Evolutionary conservation across 2,113 vertebrate genomes (phyloP).

Genomic region (Mus spicilegus): DNA sequence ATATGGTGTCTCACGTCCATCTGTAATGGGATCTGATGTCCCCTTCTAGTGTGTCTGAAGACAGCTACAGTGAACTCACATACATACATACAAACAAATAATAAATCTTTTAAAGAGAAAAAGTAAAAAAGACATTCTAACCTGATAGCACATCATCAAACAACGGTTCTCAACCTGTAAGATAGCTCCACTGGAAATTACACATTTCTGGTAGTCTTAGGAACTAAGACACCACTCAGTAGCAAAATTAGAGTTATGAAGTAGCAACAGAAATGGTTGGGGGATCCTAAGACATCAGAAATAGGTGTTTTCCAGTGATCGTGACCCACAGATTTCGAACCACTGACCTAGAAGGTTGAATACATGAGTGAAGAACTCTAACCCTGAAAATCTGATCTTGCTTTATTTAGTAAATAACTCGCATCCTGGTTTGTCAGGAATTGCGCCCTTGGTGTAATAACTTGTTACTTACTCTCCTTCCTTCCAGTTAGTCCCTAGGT

Average conservation of each 20-base stretch:
- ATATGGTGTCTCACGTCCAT: too few relatives aligned
- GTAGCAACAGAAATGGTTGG: neutral
- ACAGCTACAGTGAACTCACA: too few relatives aligned
- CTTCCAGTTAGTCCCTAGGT: neutral
- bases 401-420: neutral
- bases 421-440: neutral
- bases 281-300: neutral
- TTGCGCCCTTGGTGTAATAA: neutral
- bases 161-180: neutral
- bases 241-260: neutral
- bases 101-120: too few relatives aligned
- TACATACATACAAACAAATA: too few relatives aligned
- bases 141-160: neutral
- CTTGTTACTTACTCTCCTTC: neutral
- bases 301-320: neutral
- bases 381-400: neutral
- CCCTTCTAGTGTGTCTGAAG: too few relatives aligned
- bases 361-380: neutral
- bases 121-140: conserved; percentile 15
- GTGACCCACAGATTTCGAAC: neutral
- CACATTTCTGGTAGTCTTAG: neutral
- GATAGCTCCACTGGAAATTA: neutral
- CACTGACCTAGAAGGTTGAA: neutral
- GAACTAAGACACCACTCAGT: neutral
- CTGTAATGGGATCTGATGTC: too few relatives aligned